Percentiles rank a stretch among this genome's conserved stretches.
Evolutionary conservation across 2,888 invertebrate species (phyloP).

Genomic region (Lithophane socia): DNA sequence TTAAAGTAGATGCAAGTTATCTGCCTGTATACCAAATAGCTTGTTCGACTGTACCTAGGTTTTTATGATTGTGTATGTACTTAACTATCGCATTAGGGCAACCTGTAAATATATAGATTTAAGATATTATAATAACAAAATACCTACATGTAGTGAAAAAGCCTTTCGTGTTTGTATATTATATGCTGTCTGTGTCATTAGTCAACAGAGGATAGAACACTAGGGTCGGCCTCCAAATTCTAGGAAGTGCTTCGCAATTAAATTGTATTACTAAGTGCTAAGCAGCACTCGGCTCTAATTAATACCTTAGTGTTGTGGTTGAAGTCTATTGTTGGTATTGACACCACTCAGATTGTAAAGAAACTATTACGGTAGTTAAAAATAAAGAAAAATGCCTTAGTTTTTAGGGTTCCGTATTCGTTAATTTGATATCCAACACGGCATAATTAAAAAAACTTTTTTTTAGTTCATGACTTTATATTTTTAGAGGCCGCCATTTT

Average conservation of each 20-base stretch:
- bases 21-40: no score
- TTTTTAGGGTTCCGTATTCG: no score
- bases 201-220: neutral
- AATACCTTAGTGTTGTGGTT: neutral
- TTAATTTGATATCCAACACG: no score
- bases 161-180: neutral
- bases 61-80: neutral
- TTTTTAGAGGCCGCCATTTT: no score
- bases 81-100: neutral
- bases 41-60: no score
- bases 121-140: neutral
- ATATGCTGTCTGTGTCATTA: neutral
- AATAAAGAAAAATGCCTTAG: no score
- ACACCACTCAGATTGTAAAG: neutral
- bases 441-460: no score
- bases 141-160: neutral
- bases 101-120: no score
- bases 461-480: no score
- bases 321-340: no score
- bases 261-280: neutral
- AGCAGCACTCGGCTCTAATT: neutral
- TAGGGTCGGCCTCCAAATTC: conserved; percentile 1
- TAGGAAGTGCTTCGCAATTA: neutral
- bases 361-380: neutral
- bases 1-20: no score